Conservation (phyloP, 2,113 vertebrate genomes). For the Sakesphorus luctuosus region DNA sequence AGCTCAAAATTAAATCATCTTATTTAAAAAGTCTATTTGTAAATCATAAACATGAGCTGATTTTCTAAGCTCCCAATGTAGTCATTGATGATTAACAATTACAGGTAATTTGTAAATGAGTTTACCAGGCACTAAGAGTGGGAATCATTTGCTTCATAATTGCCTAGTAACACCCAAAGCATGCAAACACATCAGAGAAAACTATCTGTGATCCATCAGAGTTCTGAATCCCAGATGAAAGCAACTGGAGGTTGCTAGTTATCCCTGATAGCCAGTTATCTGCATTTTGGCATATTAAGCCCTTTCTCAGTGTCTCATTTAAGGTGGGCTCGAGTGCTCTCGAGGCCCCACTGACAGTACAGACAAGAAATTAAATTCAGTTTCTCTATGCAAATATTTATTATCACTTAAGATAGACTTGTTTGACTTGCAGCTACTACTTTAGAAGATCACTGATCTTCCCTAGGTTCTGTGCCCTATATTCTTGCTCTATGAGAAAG, state of each 20-base stretch:
- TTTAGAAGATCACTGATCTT: not conserved
- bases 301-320: not conserved
- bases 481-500: not conserved
- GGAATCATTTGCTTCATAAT: not conserved
- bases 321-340: not conserved
- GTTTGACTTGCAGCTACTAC: not conserved
- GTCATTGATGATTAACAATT: not conserved
- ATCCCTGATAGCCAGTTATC: not conserved
- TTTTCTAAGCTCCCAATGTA: not conserved
- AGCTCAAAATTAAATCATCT: not conserved
- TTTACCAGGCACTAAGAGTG: not conserved
- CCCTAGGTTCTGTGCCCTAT: not conserved
- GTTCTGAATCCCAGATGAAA: not conserved
- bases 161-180: not conserved
- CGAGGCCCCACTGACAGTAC: not conserved
- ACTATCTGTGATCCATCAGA: not conserved
- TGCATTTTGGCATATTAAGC: not conserved
- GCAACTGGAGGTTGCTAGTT: not conserved
- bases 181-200: not conserved
- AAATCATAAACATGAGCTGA: fast-evolving
- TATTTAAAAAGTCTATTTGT: not conserved
- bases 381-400: not conserved
- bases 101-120: not conserved
- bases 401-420: not conserved
- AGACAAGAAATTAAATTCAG: not conserved